Conservation (phyloP, 1,140 invertebrate species). For the Drosophila ogumai region DNA sequence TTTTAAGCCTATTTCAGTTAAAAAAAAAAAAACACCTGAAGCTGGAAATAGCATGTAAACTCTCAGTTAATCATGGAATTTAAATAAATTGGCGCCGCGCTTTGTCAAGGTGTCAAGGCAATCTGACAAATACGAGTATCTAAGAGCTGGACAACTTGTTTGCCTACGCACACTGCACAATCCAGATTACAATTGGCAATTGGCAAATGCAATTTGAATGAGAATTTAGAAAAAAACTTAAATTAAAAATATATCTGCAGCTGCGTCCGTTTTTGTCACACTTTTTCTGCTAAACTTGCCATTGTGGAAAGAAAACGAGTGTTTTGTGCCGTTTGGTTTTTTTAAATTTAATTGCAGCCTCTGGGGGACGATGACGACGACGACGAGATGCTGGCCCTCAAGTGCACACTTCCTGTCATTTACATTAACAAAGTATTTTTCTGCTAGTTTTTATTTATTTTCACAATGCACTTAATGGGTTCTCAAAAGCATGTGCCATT, state of each 20-base stretch:
- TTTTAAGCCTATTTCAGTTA: conserved; percentile 5
- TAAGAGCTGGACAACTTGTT: conserved; percentile 60
- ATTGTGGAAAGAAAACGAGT: conserved; percentile 40
- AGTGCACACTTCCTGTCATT: conserved; percentile 80
- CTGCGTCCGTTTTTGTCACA: conserved; percentile 60
- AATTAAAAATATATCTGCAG: conserved; percentile 48
- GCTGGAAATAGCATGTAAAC: conserved; percentile 16
- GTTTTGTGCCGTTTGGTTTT: conserved; percentile 15
- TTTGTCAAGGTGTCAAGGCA: conserved; percentile 70
- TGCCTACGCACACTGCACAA: conserved; percentile 55
- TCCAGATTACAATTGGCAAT: conserved; percentile 55
- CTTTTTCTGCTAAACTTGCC: conserved; percentile 55
- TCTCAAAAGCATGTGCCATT: conserved; percentile 64
- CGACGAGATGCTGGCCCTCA: conserved; percentile 65
- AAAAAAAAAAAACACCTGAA: not conserved
- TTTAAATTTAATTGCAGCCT: conserved; percentile 49
- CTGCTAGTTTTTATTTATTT: conserved; percentile 65
- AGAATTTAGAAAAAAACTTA: conserved; percentile 18
- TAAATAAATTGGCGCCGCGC: conserved; percentile 54
- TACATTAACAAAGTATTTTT: conserved; percentile 62
- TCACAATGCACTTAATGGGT: conserved; percentile 72
- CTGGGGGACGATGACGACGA: conserved; percentile 19
- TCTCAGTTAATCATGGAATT: conserved; percentile 40
- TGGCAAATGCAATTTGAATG: conserved; percentile 59
- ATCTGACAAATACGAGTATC: conserved; percentile 50